Evolutionary conservation across 2,797 vertebrate genomes (phyloP), one percentile per base, ranked within the genome.

Genomic region (Danio jaintianensis): DNA sequence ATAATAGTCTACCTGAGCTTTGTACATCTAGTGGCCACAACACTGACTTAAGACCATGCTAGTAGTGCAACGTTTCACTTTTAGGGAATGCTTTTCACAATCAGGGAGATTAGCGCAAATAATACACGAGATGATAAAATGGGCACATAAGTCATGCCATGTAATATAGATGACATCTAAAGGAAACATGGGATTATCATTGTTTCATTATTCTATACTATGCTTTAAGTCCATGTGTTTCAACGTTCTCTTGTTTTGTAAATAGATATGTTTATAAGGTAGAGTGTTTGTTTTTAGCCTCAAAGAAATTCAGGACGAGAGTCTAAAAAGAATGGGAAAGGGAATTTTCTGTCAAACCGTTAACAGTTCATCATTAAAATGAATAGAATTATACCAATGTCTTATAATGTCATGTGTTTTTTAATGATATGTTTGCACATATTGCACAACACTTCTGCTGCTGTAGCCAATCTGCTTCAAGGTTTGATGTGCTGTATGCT

Each of bases 231-330:
- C 77, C 18, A 73, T 10, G 36, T 45, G n/a, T 10, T 53, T 48
- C 13, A 59, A 10, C 22, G 29, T 45, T 45, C 8, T 79, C 3
- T 69, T 72, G 29, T 18, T 52, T 20, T 84, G 73, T 82, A 84
- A 84, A 82, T 68, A 82, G 18, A 62, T 29, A 9, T 61, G 48
- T 76, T 36, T 42, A 7, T 61, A 29, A 45, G 12, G 3, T 68
- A 67, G 42, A 71, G 13, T 50, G 38, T 13, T 66, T 55, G 18
- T 13, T 29, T 53, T 7, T 53, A 15, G 16, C 64, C 29, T 40
- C 71, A 18, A 47, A 78, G 6, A 56, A 47, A 18, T 36, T 40
- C 1, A 10, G 47, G 2, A 40, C 36, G 59, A 5, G 5, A 59
- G 2, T 62, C 18, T 36, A 16, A 29, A 68, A 48, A 48, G 18